A percentile compares a stretch with the other conserved stretches of the same genome.
Evolutionary conservation across 92 coral and sea anemone genomes (phyloP).

Genomic region (Epizoanthus stellaris): DNA sequence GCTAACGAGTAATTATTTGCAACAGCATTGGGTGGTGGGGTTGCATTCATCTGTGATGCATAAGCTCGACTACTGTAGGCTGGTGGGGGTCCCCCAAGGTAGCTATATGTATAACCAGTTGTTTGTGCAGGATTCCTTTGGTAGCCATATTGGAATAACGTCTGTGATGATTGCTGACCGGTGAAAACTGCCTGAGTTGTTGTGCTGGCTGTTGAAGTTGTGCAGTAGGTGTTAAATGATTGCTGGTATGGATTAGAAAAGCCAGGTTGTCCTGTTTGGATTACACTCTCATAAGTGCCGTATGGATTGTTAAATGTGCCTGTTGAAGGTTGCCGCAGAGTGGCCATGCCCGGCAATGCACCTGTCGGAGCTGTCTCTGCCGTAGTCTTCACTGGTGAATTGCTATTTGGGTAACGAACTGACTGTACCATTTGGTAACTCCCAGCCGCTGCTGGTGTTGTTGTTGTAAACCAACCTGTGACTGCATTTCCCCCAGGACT

Average conservation of each 20-base stretch:
- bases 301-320: slow-evolving; percentile 79
- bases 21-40: slow-evolving; percentile 91
- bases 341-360: slow-evolving; percentile 83
- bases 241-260: slow-evolving; percentile 79
- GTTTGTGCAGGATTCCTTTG: slow-evolving; percentile 79
- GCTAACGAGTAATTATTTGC: slow-evolving; percentile 85
- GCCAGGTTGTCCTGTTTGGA: slow-evolving; percentile 86
- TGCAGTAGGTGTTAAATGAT: slow-evolving; percentile 51
- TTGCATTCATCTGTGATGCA: slow-evolving; percentile 80
- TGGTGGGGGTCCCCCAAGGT: slow-evolving; percentile 87
- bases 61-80: slow-evolving; percentile 85
- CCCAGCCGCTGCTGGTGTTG: slow-evolving; percentile 83
- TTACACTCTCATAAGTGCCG: slow-evolving; percentile 69
- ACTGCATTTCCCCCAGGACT: slow-evolving; percentile 86
- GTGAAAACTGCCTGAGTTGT: slow-evolving; percentile 67
- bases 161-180: slow-evolving; percentile 74
- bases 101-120: slow-evolving; percentile 77
- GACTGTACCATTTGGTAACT: slow-evolving; percentile 90
- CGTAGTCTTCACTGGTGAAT: slow-evolving; percentile 77
- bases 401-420: slow-evolving; percentile 89
- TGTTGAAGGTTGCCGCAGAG: slow-evolving; percentile 78
- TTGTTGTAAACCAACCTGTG: slow-evolving; percentile 85
- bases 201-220: slow-evolving; percentile 79
- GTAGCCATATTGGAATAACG: slow-evolving; percentile 89
- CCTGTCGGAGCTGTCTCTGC: slow-evolving; percentile 80